Conservation (phyloP, 2,797 vertebrate genomes). For the Alfaro cultratus region DNA sequence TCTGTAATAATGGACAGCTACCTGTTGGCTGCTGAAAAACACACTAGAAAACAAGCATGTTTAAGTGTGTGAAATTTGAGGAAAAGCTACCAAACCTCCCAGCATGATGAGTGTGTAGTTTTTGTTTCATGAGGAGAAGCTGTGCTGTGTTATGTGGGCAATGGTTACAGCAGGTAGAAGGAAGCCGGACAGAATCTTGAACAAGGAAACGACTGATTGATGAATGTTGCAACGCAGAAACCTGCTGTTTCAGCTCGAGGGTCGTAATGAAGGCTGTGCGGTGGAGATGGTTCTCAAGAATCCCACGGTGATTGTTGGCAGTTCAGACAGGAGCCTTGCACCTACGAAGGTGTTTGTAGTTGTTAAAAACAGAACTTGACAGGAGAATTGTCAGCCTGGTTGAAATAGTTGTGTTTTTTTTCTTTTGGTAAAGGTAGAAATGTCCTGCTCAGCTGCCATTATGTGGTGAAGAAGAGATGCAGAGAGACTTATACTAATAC, state of each 20-base stretch:
- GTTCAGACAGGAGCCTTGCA: slow-evolving; percentile 33
- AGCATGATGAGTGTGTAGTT: slow-evolving; percentile 8
- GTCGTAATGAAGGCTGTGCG: slow-evolving; percentile 10
- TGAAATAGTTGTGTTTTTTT: slow-evolving; percentile 23
- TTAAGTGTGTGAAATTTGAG: slow-evolving; percentile 17
- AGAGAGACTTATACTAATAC: too few species aligned
- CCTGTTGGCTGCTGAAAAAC: slow-evolving; percentile 22
- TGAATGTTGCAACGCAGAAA: slow-evolving; percentile 24
- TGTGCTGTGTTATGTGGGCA: slow-evolving; percentile 18
- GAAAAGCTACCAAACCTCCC: slow-evolving; percentile 4
- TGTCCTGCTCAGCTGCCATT: slow-evolving; percentile 12
- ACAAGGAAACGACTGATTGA: slow-evolving; percentile 31
- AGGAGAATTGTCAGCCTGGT: slow-evolving; percentile 28
- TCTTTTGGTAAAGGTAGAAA: slow-evolving; percentile 13
- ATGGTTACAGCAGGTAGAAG: slow-evolving; percentile 47
- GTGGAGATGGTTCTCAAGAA: slow-evolving; percentile 32
- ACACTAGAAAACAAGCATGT: slow-evolving; percentile 4
- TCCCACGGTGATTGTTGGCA: slow-evolving; percentile 23
- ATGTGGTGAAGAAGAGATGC: slow-evolving; percentile 4
- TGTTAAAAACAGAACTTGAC: slow-evolving; percentile 34
- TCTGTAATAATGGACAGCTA: slow-evolving; percentile 25
- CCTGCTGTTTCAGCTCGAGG: slow-evolving; percentile 11
- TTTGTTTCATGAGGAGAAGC: slow-evolving; percentile 6
- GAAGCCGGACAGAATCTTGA: slow-evolving; percentile 15
- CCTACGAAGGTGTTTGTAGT: slow-evolving; percentile 5